Evolutionary conservation across 2,113 vertebrate species (phyloP).

Genomic region (Heptranchias perlo): DNA sequence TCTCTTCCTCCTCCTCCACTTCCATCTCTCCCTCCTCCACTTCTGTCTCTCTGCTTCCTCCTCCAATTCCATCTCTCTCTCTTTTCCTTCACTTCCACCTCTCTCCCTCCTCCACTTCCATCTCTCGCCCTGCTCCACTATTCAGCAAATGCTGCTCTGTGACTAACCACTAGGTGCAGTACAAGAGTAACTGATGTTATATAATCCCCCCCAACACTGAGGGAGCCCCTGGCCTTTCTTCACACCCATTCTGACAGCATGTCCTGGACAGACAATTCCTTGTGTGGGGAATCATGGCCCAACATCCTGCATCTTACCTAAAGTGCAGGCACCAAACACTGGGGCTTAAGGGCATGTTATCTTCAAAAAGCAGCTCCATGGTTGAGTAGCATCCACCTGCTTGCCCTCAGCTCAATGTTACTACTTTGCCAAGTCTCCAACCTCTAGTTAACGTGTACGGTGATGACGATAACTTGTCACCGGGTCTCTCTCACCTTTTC

Average conservation of each 20-base stretch:
- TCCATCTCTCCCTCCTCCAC: too few species aligned
- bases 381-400: not conserved
- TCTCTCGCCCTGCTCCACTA: not conserved
- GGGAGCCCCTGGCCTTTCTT: not conserved
- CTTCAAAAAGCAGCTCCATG: not conserved
- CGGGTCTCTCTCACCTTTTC: slow-evolving; percentile 57
- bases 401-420: not conserved
- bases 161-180: not conserved
- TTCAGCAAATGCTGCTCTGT: not conserved
- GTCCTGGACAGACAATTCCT: not conserved
- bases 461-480: not conserved
- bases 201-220: not conserved
- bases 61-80: not conserved
- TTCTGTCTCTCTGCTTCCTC: too few species aligned
- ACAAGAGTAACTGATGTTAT: not conserved
- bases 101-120: not conserved
- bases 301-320: not conserved
- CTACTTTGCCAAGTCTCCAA: not conserved
- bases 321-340: not conserved
- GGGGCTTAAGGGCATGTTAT: too few species aligned
- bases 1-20: not conserved
- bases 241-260: not conserved
- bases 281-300: not conserved
- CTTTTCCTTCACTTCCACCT: not conserved
- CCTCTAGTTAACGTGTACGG: not conserved